Base-by-base conservation (phyloP, 2,113 vertebrate species). In the Peromyscus polionotus region DNA sequence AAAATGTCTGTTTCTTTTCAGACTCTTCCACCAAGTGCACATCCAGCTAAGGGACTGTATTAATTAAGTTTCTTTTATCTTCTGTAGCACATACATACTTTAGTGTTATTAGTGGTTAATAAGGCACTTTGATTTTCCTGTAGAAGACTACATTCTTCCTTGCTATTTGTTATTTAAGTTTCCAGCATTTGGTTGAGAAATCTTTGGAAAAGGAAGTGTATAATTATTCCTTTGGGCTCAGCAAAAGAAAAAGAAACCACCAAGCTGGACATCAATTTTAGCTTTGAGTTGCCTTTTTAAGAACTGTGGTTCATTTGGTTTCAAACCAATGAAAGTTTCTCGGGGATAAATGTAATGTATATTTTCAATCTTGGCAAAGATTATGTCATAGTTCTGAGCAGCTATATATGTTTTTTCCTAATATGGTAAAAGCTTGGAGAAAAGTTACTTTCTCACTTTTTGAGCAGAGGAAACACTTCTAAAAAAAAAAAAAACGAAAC, bases 401-500 rank as follows among this genome's bases (percentile, higher is more conserved):
- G 63, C 42, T 97, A 61, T 96, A 81, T 91, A 76, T 90, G 39
- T 51, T 80, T 85, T 90, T 70, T 54, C 95, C 98, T 95, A 94
- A 96, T 97, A 96, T 97, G 95, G 95, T 36, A 97, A 98, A 87
- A 14, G 3, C 63, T 84, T 96, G 28, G 31, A 91, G n/a, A 87
- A 90, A 93, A 28, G 92, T 97, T 95, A 65, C 75, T 95, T 84
- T 94, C 68, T 94, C 3, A n/a, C 14, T 87, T 95, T 96, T 97
- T 95, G 67, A 94, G 83, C 45, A 93, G n/a, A 91, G 80, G 97
- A 96, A 92, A 85, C 13, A 88, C 85, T 92, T 48, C 22, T 93
- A 17, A 1, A 20, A 17, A 42, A 42, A 84, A 84, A 42, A 63
- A 11, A 84, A 13, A 57, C 42, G 42, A 42, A 42, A 42, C 42